Percentiles rank a stretch among this genome's conserved stretches.
Evolutionary conservation across 1,140 invertebrate species (phyloP).

Genomic region (Camponotus vicinus): DNA sequence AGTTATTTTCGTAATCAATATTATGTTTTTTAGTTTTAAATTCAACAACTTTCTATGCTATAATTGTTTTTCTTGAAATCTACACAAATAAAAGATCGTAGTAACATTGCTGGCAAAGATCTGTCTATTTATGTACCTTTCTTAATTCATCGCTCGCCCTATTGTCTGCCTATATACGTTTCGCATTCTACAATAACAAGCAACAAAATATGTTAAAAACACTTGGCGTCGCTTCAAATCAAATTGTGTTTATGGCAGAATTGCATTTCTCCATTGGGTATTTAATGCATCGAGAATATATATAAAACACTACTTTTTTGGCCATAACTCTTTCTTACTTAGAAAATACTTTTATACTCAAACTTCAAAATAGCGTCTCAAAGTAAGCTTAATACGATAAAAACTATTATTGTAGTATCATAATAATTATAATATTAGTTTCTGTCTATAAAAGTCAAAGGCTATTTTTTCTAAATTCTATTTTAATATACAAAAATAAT

Average conservation of each 20-base stretch:
- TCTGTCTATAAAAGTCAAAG: neutral
- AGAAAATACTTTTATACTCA: neutral
- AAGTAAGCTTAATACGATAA: neutral
- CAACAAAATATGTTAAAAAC: conserved; percentile 28
- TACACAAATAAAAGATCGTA: neutral
- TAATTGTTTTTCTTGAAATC: too few relatives aligned
- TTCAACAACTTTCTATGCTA: too few relatives aligned
- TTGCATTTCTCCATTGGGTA: neutral
- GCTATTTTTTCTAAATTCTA: neutral
- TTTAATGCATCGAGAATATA: conserved; percentile 10
- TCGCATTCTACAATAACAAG: conserved; percentile 19
- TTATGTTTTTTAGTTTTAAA: too few relatives aligned
- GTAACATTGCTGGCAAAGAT: neutral
- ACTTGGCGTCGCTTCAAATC: conserved; percentile 35
- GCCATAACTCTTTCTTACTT: neutral
- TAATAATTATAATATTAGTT: neutral
- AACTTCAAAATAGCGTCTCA: conserved; percentile 21
- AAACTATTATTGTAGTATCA: neutral
- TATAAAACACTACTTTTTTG: neutral
- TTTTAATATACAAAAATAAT: neutral
- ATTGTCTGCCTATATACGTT: neutral
- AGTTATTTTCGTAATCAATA: too few relatives aligned
- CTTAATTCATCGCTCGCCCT: neutral
- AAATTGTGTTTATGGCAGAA: conserved; percentile 20
- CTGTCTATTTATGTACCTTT: neutral